Conservation (phyloP, 2,797 vertebrate species). For the Eulemur mongoz region DNA sequence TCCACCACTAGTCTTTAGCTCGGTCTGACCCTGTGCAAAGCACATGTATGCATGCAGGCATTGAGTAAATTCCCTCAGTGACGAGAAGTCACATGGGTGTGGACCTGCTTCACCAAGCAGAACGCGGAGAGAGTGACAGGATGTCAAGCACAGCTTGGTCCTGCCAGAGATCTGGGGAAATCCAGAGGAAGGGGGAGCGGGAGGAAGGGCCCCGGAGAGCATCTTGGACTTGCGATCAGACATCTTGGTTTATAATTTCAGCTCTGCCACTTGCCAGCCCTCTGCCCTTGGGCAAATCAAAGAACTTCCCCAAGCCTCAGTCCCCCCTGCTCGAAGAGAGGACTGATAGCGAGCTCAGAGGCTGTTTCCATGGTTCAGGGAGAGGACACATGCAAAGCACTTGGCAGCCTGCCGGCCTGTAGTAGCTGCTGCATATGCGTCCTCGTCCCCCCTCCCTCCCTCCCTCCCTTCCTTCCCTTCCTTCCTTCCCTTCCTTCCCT, state of each 20-base stretch:
- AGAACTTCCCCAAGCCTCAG: neutral
- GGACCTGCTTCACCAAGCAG: conserved; percentile 7
- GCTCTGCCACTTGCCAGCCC: neutral
- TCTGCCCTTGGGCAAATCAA: neutral
- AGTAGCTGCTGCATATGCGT: neutral
- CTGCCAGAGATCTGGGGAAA: neutral
- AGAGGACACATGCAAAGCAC: neutral
- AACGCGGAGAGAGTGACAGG: neutral
- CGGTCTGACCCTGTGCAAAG: neutral
- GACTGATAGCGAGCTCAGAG: neutral
- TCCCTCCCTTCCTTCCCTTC: accelerated
- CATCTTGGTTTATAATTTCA: neutral
- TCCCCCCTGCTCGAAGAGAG: neutral
- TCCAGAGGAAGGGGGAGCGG: neutral
- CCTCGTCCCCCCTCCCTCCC: accelerated
- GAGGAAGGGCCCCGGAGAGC: neutral
- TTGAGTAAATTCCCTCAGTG: neutral
- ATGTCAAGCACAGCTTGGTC: neutral
- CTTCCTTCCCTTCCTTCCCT: neutral
- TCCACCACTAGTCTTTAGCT: neutral
- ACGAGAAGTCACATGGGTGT: neutral
- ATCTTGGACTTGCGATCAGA: neutral
- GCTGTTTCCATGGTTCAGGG: conserved; percentile 38
- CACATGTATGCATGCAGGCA: accelerated
- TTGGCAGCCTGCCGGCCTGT: neutral